Base-by-base conservation (phyloP, 2,888 invertebrate genomes). In the Electrophaes corylata region DNA sequence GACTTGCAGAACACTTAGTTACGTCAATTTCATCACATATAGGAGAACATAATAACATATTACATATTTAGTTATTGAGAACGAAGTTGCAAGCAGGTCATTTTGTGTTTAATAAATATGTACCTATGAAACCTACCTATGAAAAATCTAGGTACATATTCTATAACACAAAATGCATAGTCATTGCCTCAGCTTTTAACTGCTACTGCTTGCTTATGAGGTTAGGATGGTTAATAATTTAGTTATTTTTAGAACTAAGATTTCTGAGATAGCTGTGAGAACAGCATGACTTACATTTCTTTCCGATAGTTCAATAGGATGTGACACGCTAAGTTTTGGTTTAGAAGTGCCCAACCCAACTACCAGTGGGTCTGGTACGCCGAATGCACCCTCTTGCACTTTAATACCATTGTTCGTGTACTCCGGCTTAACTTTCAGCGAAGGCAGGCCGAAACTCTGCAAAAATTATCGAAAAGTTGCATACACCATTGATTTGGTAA, bases 271-370 rank as follows among this genome's bases (percentile, higher is more conserved):
- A 33, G n/a, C 3, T 20, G n/a, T n/a, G n/a, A n/a, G n/a, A 2
- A 6, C 6, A 29, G 20, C 4, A 39, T 29, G 14, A 86, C 93
- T 92, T 92, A 96, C 96, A 82, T 94, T 94, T 75, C 82, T 87
- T 81, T 95, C 95, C 1, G 95, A 94, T 18, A 83, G 76, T 81
- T 95, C 94, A 53, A 96, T 73, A 0, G 96, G 95, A 88, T 96
- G 96, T 46, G 91, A 76, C 43, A 82, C 76, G 60, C 93, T 93
- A 49, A 94, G 71, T 65, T 89, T 92, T 23, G 90, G 83, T 72
- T 89, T 93, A 0, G 92, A 87, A 2, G 92, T 86, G 45, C 88
- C 81, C 37, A 95, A 78, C 1, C 95, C 95, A 58, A 84, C 87
- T 20, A 93, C 87, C 84, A 96, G 93, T 0, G 94, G 90, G 73